A percentile compares a stretch with the other conserved stretches of the same genome.
phyloP scores from a whole-genome alignment of 2,888 invertebrate genomes.

The Dorcus parallelipipedus region DNA sequence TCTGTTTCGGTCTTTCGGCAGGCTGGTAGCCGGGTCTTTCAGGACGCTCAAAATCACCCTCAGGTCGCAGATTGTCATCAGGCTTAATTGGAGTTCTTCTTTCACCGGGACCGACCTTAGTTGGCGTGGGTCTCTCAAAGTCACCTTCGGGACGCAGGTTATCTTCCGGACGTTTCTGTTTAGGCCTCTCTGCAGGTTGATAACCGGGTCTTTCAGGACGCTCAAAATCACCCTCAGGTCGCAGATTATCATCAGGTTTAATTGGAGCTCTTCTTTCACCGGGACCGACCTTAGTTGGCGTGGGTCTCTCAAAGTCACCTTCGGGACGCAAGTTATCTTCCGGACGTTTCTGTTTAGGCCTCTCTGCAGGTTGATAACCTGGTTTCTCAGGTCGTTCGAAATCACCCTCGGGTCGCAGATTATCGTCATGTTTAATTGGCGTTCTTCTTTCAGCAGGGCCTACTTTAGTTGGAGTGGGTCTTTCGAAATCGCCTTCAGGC shows the following conservation, averaged over 20 bases:
- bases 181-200: slow-evolving; percentile 52
- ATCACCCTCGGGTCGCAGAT: too few relatives aligned
- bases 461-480: too few relatives aligned
- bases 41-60: slow-evolving; percentile 56
- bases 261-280: slow-evolving; percentile 45
- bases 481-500: too few relatives aligned
- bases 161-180: slow-evolving; percentile 58
- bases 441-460: too few relatives aligned
- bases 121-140: slow-evolving; percentile 40
- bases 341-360: slow-evolving; percentile 54
- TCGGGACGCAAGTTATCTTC: slow-evolving; percentile 47
- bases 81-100: slow-evolving; percentile 47
- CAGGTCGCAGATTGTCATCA: slow-evolving; percentile 56
- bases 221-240: slow-evolving; percentile 56
- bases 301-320: slow-evolving; percentile 52
- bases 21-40: slow-evolving; percentile 49
- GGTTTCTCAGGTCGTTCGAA: slow-evolving; percentile 50
- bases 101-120: slow-evolving; percentile 36
- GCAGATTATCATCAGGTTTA: slow-evolving; percentile 50
- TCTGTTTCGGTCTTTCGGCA: slow-evolving; percentile 48
- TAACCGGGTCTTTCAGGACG: slow-evolving; percentile 40
- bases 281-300: slow-evolving; percentile 45
- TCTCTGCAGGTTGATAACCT: slow-evolving; percentile 53
- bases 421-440: slow-evolving; percentile 46
- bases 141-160: slow-evolving; percentile 58